Conservation (phyloP, 1,140 invertebrate species). For the Saccostrea echinata region DNA sequence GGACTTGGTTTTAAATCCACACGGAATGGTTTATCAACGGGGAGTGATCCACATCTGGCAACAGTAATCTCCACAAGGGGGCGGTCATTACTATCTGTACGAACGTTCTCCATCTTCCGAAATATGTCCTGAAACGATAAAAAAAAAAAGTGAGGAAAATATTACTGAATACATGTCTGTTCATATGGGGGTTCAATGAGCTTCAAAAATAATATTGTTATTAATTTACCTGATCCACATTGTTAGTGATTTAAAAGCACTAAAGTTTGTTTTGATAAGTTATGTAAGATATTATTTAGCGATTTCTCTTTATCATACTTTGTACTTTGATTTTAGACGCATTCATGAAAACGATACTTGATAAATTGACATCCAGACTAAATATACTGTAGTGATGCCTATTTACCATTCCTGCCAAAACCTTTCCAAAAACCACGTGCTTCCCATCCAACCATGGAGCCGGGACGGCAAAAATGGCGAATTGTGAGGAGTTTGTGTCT, state of each 20-base stretch:
- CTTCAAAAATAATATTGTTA: too few relatives aligned
- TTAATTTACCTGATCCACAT: too few relatives aligned
- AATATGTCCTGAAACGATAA: slow-evolving; percentile 24
- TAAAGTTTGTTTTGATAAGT: too few relatives aligned
- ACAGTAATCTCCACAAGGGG: slow-evolving; percentile 30
- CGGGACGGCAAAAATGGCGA: slow-evolving; percentile 79
- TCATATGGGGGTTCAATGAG: too few relatives aligned
- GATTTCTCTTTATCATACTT: too few relatives aligned
- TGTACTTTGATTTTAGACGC: too few relatives aligned
- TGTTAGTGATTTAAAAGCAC: too few relatives aligned
- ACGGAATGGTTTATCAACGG: slow-evolving; percentile 5
- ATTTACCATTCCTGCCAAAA: slow-evolving; percentile 89
- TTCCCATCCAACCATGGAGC: slow-evolving; percentile 98
- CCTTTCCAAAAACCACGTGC: slow-evolving; percentile 97
- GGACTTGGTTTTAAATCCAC: slow-evolving; percentile 26
- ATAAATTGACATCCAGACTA: too few relatives aligned
- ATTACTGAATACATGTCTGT: too few relatives aligned
- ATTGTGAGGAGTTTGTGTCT: slow-evolving; percentile 78
- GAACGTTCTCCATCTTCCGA: slow-evolving; percentile 18
- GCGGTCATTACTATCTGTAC: slow-evolving; percentile 37
- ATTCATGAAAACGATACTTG: too few relatives aligned
- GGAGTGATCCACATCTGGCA: background rate
- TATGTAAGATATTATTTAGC: too few relatives aligned
- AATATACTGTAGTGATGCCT: background rate
- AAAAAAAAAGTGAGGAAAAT: background rate